Conservation (phyloP, 2,888 invertebrate genomes). For the Ferrisia virgata region DNA sequence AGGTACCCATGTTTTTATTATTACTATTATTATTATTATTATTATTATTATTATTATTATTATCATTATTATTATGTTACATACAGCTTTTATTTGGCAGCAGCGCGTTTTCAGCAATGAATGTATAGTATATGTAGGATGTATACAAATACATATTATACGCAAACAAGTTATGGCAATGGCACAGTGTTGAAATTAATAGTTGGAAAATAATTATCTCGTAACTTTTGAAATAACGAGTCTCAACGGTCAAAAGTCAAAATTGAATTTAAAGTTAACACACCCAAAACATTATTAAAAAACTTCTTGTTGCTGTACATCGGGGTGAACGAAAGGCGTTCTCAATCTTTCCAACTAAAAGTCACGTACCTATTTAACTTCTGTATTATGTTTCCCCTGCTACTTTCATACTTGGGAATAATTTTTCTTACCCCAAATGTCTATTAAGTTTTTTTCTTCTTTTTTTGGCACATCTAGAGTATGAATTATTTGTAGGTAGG, state of each 20-base stretch:
- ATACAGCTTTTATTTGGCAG: background rate
- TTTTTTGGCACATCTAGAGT: no score
- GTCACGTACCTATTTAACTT: slow-evolving; percentile 18
- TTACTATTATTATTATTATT: no score
- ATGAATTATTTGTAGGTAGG: no score
- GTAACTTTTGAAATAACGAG: slow-evolving; percentile 19
- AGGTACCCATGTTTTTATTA: no score
- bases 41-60: no score
- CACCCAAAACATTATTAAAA: slow-evolving; percentile 30
- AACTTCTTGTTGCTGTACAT: slow-evolving; percentile 10
- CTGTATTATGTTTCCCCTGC: background rate
- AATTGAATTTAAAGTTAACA: slow-evolving; percentile 14
- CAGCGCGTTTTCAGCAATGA: background rate
- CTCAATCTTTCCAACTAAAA: background rate
- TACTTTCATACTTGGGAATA: background rate
- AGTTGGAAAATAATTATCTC: slow-evolving; percentile 28
- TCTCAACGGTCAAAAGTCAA: slow-evolving; percentile 30
- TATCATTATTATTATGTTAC: background rate
- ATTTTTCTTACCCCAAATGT: background rate
- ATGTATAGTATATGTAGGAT: no score
- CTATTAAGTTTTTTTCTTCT: background rate
- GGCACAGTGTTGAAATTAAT: slow-evolving; percentile 12
- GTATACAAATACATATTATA: no score
- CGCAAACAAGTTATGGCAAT: slow-evolving; percentile 1
- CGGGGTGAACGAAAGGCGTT: background rate